Evolutionary conservation across 2,797 vertebrate genomes (phyloP).

Genomic region (Danionella dracula): DNA sequence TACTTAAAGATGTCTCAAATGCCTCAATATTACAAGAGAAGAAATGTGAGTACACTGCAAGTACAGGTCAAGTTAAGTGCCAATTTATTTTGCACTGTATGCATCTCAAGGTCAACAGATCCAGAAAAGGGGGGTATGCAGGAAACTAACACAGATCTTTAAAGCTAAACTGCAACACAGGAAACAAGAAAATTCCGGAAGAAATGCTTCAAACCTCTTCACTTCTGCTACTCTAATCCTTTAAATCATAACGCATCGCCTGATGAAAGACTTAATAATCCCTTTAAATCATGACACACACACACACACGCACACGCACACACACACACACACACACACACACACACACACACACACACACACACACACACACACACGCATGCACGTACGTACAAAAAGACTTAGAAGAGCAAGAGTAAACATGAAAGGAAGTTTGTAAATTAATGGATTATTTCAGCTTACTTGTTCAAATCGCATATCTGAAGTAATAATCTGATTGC

Average conservation of each 20-base stretch:
- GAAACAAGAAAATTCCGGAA: slow-evolving; percentile 11
- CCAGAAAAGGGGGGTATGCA: neutral
- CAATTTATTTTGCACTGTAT: neutral
- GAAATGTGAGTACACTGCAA: too few relatives aligned
- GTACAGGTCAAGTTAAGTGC: neutral
- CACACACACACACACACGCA: too few relatives aligned
- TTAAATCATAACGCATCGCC: slow-evolving; percentile 15
- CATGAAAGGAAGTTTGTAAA: slow-evolving; percentile 10
- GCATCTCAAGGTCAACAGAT: neutral
- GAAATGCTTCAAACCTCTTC: slow-evolving; percentile 16
- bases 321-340: too few relatives aligned
- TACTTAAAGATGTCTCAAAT: too few relatives aligned
- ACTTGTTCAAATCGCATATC: slow-evolving; percentile 11
- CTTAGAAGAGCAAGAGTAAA: neutral
- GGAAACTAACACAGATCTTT: slow-evolving; percentile 1
- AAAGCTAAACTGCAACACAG: slow-evolving; percentile 2
- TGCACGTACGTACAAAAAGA: too few relatives aligned
- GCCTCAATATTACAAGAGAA: too few relatives aligned
- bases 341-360: too few relatives aligned
- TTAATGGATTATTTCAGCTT: neutral
- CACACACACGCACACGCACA: too few relatives aligned
- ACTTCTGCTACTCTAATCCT: slow-evolving; percentile 30
- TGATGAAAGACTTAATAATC: slow-evolving; percentile 30
- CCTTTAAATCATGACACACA: slow-evolving; percentile 20
- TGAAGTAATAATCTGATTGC: slow-evolving; percentile 1